Evolutionary conservation across 2,113 vertebrate species (phyloP).

Genomic region (Salvelinus sp.): DNA sequence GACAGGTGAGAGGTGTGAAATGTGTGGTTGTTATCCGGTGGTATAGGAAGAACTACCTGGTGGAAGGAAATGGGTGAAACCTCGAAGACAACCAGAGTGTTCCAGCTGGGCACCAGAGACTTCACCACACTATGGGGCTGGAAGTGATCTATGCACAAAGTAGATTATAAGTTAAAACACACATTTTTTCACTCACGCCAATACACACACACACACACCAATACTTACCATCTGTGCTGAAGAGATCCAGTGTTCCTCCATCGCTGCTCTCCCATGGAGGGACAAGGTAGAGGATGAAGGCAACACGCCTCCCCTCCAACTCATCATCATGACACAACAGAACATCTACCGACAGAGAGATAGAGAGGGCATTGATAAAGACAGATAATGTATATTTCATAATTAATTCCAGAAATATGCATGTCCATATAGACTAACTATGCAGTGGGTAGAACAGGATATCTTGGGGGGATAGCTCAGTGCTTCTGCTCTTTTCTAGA

Average conservation of each 20-base stretch:
- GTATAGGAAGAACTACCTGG: conserved; percentile 74
- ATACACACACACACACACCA: conserved; percentile 33
- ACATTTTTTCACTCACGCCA: neutral
- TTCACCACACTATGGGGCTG: conserved; percentile 84
- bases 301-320: conserved; percentile 89
- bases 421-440: no score
- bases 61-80: conserved; percentile 96
- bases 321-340: conserved; percentile 95
- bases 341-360: conserved; percentile 76
- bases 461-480: no score
- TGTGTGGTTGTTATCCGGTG: neutral
- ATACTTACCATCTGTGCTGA: conserved; percentile 78
- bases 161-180: neutral
- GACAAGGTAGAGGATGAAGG: conserved; percentile 94
- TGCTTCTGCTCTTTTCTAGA: no score
- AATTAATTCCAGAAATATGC: no score
- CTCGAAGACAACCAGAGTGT: conserved; percentile 92
- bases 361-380: neutral
- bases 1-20: neutral
- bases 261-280: conserved; percentile 83
- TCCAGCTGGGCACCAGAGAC: conserved; percentile 87
- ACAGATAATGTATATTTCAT: no score
- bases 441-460: no score
- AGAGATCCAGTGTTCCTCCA: conserved; percentile 89
- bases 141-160: conserved; percentile 72